Conservation (phyloP, 2,888 invertebrate genomes). For the Actias luna region DNA sequence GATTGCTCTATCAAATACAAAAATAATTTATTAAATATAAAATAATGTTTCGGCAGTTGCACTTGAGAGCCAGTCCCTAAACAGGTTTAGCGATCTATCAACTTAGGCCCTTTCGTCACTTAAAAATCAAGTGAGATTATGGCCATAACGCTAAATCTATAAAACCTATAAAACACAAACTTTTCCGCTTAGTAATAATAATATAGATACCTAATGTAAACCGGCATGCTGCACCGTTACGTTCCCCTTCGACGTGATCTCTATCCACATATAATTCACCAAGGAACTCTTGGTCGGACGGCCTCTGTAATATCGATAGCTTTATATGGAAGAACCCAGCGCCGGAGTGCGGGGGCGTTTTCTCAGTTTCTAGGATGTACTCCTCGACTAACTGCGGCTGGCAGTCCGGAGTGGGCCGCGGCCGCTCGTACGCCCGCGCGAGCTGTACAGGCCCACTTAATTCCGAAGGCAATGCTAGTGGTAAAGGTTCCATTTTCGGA, state of each 20-base stretch:
- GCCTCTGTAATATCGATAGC: constrained; percentile 92
- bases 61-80: no score
- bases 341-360: constrained; percentile 82
- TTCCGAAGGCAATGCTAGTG: constrained; percentile 80
- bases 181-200: no score
- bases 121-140: no score
- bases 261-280: constrained; percentile 95
- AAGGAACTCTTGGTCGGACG: constrained; percentile 93
- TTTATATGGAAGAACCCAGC: constrained; percentile 91
- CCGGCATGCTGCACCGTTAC: constrained; percentile 91
- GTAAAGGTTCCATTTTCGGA: constrained; percentile 83
- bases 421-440: constrained; percentile 82
- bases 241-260: constrained; percentile 88
- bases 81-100: no score
- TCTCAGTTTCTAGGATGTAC: constrained; percentile 93
- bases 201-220: constrained; percentile 82
- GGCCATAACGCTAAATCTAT: no score
- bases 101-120: no score
- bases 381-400: constrained; percentile 92
- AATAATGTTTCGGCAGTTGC: no score
- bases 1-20: no score
- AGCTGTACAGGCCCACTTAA: constrained; percentile 58
- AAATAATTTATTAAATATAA: no score
- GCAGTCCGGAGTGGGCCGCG: constrained; percentile 85
- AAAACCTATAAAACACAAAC: no score